A percentile compares a stretch with the other conserved stretches of the same genome.
These are phyloP conservation scores for Penaeus monodon DNA, from an alignment of 2,888 invertebrate genomes.

Conservation along the genomic window DNA sequence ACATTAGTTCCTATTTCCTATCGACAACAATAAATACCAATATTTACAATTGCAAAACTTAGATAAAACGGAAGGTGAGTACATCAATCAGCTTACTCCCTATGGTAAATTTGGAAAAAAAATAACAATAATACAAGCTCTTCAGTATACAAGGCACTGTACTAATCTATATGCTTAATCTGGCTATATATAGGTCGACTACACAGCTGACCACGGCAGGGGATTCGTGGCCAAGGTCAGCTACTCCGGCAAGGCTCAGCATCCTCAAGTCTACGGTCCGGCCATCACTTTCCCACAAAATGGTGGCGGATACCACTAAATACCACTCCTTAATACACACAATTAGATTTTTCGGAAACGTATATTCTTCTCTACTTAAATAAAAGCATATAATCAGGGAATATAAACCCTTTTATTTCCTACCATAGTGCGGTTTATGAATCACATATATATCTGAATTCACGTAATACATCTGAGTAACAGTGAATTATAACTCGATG, in stretches of 20 bases:
- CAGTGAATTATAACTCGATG: too few relatives aligned
- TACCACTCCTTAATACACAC: background rate
- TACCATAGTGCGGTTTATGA: too few relatives aligned
- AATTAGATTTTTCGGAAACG: background rate
- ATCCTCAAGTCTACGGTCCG: constrained; percentile 68
- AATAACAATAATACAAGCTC: background rate
- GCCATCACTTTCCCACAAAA: constrained; percentile 23
- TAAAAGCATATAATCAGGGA: too few relatives aligned
- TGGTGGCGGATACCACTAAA: background rate
- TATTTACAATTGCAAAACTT: too few relatives aligned
- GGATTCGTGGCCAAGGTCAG: constrained; percentile 90
- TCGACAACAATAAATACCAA: too few relatives aligned
- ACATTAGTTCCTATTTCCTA: too few relatives aligned
- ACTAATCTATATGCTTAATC: background rate
- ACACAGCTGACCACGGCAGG: constrained; percentile 87
- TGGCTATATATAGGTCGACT: constrained; percentile 42
- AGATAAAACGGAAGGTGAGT: background rate
- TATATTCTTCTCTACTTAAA: too few relatives aligned
- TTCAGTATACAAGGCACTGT: background rate
- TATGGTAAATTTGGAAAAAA: background rate
- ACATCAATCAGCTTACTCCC: too few relatives aligned
- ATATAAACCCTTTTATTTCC: too few relatives aligned
- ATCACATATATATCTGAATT: too few relatives aligned
- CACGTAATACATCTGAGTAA: too few relatives aligned
- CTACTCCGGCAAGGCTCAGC: constrained; percentile 80